Conservation (phyloP, 2,888 invertebrate genomes). For the Andrena bucephala region DNA sequence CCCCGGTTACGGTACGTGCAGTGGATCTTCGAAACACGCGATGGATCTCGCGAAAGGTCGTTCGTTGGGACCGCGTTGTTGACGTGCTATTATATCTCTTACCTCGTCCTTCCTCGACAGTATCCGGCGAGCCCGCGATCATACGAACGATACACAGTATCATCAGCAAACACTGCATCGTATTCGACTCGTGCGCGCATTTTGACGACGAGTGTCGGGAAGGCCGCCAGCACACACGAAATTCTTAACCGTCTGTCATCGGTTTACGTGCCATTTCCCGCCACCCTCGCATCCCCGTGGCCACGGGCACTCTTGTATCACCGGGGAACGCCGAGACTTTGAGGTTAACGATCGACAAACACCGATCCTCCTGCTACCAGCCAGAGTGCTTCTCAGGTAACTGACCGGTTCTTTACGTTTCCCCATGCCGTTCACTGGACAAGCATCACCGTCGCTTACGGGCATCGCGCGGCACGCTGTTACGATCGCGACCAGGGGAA, state of each 20-base stretch:
- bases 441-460: conserved; percentile 51
- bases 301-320: conserved; percentile 3
- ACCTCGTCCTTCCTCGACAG: conserved; percentile 52
- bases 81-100: conserved; percentile 6
- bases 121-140: conserved; percentile 40
- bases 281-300: conserved; percentile 36
- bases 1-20: background rate
- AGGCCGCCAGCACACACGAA: conserved; percentile 29
- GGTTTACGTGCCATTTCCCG: conserved; percentile 36
- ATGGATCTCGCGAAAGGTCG: background rate
- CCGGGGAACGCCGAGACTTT: conserved; percentile 27
- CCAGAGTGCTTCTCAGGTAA: conserved; percentile 59
- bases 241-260: conserved; percentile 42
- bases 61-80: background rate
- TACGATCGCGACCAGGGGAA: conserved; percentile 35
- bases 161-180: conserved; percentile 57
- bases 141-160: conserved; percentile 50
- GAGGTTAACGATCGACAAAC: conserved; percentile 50
- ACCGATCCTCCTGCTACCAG: conserved; percentile 53
- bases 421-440: conserved; percentile 61
- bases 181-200: conserved; percentile 49
- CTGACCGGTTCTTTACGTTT: conserved; percentile 58
- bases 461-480: conserved; percentile 28
- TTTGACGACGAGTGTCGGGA: conserved; percentile 42
- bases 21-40: background rate